phyloP scores from a whole-genome alignment of 1,140 invertebrate genomes.

The Solenopsis fugax region DNA sequence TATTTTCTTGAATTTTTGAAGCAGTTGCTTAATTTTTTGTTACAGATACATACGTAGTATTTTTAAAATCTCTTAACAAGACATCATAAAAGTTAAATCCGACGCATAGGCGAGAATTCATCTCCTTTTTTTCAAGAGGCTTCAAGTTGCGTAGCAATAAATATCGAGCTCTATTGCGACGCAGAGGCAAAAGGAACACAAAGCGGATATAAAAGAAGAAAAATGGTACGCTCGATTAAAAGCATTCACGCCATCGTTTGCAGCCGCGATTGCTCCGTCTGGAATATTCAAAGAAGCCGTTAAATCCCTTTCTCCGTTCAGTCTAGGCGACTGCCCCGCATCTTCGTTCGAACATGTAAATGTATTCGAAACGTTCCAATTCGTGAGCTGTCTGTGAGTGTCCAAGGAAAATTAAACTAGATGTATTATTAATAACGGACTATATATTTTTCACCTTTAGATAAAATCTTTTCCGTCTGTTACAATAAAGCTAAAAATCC shows the following conservation, averaged over 20 bases:
- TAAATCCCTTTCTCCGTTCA: conserved; percentile 67
- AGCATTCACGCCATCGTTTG: conserved; percentile 65
- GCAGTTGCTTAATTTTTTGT: background rate
- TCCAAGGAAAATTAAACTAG: conserved; percentile 26
- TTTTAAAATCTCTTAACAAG: conserved; percentile 19
- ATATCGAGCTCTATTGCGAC: conserved; percentile 47
- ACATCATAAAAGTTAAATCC: conserved; percentile 27
- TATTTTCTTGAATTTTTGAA: background rate
- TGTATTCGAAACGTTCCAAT: conserved; percentile 12
- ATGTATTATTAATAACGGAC: conserved; percentile 32
- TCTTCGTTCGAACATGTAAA: conserved; percentile 51
- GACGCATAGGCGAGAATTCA: background rate
- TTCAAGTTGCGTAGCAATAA: conserved; percentile 49
- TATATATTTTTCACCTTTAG: background rate
- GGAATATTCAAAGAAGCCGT: conserved; percentile 72
- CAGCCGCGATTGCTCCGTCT: conserved; percentile 54
- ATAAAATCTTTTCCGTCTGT: background rate
- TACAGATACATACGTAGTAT: background rate
- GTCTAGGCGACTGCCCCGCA: conserved; percentile 12
- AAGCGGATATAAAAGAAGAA: conserved; percentile 58
- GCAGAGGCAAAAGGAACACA: conserved; percentile 35
- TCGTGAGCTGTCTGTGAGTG: background rate
- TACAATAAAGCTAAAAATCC: too few relatives aligned
- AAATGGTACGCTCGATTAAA: conserved; percentile 71
- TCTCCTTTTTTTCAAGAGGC: conserved; percentile 26